Percentiles rank a stretch among this genome's conserved stretches.
phyloP scores from a whole-genome alignment of 2,113 vertebrate genomes.

The Pagrus major region DNA sequence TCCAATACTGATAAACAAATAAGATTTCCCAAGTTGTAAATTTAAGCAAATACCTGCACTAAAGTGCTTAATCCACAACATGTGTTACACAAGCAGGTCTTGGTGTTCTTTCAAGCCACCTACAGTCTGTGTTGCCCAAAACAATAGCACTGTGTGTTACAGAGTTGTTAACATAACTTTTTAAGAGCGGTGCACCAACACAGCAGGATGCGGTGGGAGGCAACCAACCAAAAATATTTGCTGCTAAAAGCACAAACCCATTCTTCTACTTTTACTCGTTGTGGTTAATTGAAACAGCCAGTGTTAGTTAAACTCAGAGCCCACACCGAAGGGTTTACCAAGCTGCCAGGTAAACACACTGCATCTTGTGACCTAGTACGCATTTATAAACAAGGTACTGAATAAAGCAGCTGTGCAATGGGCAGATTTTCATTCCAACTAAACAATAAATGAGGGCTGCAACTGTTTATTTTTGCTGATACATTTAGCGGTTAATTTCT shows the following conservation, averaged over 20 bases:
- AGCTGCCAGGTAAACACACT: background rate
- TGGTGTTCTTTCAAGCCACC: background rate
- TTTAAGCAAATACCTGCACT: background rate
- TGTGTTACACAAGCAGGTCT: conserved; percentile 2
- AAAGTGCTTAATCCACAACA: background rate
- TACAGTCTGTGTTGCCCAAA: conserved; percentile 5
- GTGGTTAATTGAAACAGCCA: background rate
- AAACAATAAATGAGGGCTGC: background rate
- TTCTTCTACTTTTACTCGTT: background rate
- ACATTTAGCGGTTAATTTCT: too few relatives aligned
- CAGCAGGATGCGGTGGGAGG: conserved; percentile 10
- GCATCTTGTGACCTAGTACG: background rate
- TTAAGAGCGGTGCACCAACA: background rate
- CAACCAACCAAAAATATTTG: conserved; percentile 12
- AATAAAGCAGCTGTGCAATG: background rate
- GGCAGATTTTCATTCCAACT: background rate
- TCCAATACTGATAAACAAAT: background rate
- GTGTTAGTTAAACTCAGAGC: background rate
- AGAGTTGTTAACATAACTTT: conserved; percentile 6
- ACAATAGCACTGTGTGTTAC: conserved; percentile 34
- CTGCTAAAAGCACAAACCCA: conserved; percentile 7
- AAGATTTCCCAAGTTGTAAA: background rate
- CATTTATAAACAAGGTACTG: background rate
- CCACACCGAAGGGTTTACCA: too few relatives aligned
- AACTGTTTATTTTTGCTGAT: too few relatives aligned